Percentiles rank a stretch among this genome's conserved stretches.
phyloP scores from a whole-genome alignment of 2,888 invertebrate species.

The Oligia latruncula region DNA sequence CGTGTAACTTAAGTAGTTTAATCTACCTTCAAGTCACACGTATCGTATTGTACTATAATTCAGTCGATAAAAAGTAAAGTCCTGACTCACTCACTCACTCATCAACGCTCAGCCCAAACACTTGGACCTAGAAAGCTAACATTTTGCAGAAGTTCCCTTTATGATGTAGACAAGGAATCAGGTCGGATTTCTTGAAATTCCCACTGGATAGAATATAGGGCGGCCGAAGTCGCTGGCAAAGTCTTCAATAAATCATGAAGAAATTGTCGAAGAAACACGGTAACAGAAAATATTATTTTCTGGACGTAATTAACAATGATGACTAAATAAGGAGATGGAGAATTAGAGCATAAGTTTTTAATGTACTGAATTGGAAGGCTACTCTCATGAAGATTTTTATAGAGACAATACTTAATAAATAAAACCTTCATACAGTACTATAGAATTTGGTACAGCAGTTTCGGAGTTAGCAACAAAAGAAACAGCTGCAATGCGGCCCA shows the following conservation, averaged over 20 bases:
- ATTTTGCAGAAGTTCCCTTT: not conserved
- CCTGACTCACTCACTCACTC: not conserved
- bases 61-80: too few species aligned
- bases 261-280: not conserved
- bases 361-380: slow-evolving; percentile 12
- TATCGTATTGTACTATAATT: too few species aligned
- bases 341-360: not conserved
- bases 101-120: not conserved
- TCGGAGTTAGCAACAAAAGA: slow-evolving; percentile 3
- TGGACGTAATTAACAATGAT: not conserved
- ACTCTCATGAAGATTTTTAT: not conserved
- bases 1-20: too few species aligned
- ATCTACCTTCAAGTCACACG: too few species aligned
- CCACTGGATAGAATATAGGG: not conserved
- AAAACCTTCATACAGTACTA: not conserved
- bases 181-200: not conserved
- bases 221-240: not conserved
- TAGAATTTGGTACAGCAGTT: slow-evolving; percentile 15
- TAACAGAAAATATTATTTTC: not conserved
- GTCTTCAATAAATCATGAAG: not conserved
- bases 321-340: not conserved
- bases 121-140: too few species aligned
- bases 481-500: not conserved
- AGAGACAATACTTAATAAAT: slow-evolving; percentile 7
- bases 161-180: not conserved